Conservation (phyloP, 2,888 invertebrate species). For the Sinelater perroti region DNA sequence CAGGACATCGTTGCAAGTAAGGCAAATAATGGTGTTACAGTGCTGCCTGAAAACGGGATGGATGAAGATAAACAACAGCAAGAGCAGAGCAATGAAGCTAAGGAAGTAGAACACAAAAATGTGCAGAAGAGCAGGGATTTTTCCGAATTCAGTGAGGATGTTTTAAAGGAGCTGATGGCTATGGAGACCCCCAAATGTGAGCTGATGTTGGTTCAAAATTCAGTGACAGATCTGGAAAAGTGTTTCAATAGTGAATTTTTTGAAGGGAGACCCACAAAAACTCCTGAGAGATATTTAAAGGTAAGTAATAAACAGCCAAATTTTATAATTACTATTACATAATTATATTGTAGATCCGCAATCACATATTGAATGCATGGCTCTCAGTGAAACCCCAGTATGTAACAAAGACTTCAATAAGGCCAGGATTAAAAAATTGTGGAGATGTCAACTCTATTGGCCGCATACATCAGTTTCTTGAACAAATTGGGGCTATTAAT, state of each 20-base stretch:
- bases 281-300: conserved; percentile 66
- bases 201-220: conserved; percentile 54
- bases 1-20: conserved; percentile 9
- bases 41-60: neutral
- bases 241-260: conserved; percentile 67
- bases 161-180: conserved; percentile 49
- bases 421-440: conserved; percentile 67
- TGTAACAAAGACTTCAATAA: conserved; percentile 67
- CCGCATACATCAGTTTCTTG: conserved; percentile 67
- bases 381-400: conserved; percentile 64
- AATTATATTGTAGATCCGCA: conserved; percentile 61
- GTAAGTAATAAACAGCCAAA: conserved; percentile 44
- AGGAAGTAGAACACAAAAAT: neutral
- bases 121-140: conserved; percentile 1
- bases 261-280: conserved; percentile 64
- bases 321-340: too few species aligned
- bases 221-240: conserved; percentile 65
- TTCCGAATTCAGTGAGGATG: conserved; percentile 40
- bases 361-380: conserved; percentile 68
- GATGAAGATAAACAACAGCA: neutral
- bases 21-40: neutral
- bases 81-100: too few species aligned
- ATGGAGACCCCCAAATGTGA: conserved; percentile 63
- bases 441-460: conserved; percentile 71
- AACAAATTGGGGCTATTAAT: conserved; percentile 71